Conservation (phyloP, 2,113 vertebrate genomes). For the Sceloporus undulatus region DNA sequence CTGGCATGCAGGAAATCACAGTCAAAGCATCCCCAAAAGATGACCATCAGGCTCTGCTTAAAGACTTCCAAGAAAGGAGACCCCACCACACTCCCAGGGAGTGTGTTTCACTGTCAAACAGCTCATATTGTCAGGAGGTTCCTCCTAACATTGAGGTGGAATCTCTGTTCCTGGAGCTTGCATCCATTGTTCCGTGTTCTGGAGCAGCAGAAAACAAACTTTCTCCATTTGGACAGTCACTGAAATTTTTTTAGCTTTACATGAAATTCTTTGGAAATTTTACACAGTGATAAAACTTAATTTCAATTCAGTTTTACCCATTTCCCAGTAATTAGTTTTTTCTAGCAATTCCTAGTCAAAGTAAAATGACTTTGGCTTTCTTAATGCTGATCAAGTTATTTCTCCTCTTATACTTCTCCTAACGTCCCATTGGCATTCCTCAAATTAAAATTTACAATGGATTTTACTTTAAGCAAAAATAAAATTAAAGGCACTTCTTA, state of each 20-base stretch:
- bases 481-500: background rate
- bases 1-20: no score
- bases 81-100: no score
- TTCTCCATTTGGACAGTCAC: no score
- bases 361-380: background rate
- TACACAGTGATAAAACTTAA: background rate
- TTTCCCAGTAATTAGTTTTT: background rate
- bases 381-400: background rate
- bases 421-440: background rate
- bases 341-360: background rate
- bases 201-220: no score
- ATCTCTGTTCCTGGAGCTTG: no score
- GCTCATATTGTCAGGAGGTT: no score
- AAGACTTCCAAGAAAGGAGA: no score
- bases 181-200: no score
- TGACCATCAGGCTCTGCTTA: no score
- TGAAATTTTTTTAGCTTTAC: background rate
- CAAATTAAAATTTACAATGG: background rate
- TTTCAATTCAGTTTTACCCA: background rate
- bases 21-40: no score
- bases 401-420: background rate
- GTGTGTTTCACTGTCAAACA: no score
- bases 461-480: background rate
- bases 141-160: no score
- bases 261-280: background rate